phyloP scores from a whole-genome alignment of 2,113 vertebrate genomes.

The Motacilla alba region DNA sequence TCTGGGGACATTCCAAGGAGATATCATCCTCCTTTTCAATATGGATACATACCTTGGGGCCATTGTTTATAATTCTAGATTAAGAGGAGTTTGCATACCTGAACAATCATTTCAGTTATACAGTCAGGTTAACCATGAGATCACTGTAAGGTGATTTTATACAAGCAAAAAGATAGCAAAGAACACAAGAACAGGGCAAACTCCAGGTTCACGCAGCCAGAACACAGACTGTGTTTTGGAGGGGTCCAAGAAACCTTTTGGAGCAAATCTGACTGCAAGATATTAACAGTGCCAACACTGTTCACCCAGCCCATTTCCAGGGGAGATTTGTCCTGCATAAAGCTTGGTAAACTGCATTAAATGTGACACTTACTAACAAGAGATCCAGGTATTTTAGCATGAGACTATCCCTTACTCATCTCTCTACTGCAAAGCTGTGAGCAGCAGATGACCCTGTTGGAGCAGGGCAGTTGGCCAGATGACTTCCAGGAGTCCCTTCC shows the following conservation, averaged over 20 bases:
- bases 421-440: neutral
- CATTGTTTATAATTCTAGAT: neutral
- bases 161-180: neutral
- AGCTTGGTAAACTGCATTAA: neutral
- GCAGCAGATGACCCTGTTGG: neutral
- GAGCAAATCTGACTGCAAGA: neutral
- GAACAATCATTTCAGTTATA: neutral
- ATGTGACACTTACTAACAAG: neutral
- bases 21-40: neutral
- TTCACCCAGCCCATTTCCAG: neutral
- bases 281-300: neutral
- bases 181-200: neutral
- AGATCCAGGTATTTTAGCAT: neutral
- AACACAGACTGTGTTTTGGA: rapidly evolving
- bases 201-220: neutral
- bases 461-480: neutral
- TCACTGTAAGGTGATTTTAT: neutral
- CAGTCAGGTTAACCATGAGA: neutral
- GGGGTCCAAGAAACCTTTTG: neutral
- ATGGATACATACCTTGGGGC: neutral
- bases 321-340: neutral
- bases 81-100: neutral
- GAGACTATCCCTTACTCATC: neutral
- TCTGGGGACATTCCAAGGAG: neutral
- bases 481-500: neutral